phyloP scores from a whole-genome alignment of 2,888 invertebrate species.

The Malachius bipustulatus region DNA sequence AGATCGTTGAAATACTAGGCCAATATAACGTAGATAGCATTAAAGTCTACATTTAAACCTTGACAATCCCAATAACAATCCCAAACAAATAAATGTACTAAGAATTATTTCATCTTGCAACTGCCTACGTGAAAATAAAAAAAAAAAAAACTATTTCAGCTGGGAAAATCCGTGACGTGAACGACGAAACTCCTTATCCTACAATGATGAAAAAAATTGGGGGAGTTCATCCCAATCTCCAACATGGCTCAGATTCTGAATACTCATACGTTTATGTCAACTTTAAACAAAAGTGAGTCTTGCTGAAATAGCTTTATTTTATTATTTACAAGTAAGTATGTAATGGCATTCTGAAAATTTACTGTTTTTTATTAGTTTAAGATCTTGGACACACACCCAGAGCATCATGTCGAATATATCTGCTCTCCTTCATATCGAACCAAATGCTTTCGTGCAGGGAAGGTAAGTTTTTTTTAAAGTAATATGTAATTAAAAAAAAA shows the following conservation, averaged over 20 bases:
- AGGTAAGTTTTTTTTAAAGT: slow-evolving; percentile 39
- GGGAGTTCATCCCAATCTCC: slow-evolving; percentile 30
- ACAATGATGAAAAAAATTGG: slow-evolving; percentile 35
- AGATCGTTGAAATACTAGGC: too few relatives aligned
- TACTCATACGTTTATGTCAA: slow-evolving; percentile 68
- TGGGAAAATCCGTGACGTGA: too few relatives aligned
- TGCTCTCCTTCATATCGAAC: slow-evolving; percentile 55
- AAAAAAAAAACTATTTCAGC: too few relatives aligned
- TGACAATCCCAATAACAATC: too few relatives aligned
- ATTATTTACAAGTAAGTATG: background rate
- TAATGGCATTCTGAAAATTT: too few relatives aligned
- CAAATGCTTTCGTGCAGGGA: slow-evolving; percentile 49
- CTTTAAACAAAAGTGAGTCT: slow-evolving; percentile 56
- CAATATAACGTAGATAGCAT: too few relatives aligned
- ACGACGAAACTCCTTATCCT: slow-evolving; percentile 17
- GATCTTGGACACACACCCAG: slow-evolving; percentile 61
- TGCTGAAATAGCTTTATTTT: background rate
- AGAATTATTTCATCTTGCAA: too few relatives aligned
- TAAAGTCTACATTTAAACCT: too few relatives aligned
- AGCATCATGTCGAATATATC: slow-evolving; percentile 58
- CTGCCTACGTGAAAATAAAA: too few relatives aligned
- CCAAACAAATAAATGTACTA: too few relatives aligned
- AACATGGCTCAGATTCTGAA: slow-evolving; percentile 43
- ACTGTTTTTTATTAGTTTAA: slow-evolving; percentile 35
- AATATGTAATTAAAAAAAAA: too few relatives aligned